phyloP scores from a whole-genome alignment of 2,797 vertebrate species.

The Pantherophis alleghaniensis region DNA sequence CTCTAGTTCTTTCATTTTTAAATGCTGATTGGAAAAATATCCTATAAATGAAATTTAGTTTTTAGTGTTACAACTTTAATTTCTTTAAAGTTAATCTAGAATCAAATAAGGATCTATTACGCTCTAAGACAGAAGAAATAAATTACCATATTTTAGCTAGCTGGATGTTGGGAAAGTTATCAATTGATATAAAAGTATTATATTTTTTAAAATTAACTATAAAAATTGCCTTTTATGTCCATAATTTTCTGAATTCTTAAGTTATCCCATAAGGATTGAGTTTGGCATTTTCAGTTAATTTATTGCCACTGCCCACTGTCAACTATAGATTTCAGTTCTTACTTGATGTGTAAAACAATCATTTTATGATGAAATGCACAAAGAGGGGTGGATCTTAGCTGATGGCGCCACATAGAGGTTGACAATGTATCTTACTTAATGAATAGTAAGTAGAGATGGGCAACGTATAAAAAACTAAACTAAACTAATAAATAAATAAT shows the following conservation, averaged over 20 bases:
- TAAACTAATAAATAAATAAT: background rate
- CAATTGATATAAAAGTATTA: constrained; percentile 20
- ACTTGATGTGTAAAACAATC: background rate
- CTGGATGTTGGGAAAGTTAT: background rate
- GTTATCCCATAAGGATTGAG: background rate
- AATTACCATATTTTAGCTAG: background rate
- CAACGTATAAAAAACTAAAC: background rate
- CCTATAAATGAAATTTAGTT: background rate
- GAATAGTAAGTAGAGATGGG: background rate
- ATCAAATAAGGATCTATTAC: background rate
- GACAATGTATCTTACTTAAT: background rate
- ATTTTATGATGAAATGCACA: background rate
- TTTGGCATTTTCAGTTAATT: fast-evolving
- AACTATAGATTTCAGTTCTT: background rate
- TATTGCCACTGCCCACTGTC: background rate
- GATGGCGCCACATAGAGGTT: background rate
- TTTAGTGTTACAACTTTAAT: constrained; percentile 4
- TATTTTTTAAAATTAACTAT: background rate
- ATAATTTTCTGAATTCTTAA: background rate
- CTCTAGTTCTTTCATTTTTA: constrained; percentile 7
- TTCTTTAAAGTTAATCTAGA: constrained; percentile 5
- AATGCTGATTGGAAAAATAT: background rate
- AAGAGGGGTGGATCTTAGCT: background rate
- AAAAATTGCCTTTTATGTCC: background rate
- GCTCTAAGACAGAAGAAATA: background rate